These are phyloP conservation scores for Entomyzon cyanotis DNA, from an alignment of 2,113 vertebrate species.

Conservation along the genomic window DNA sequence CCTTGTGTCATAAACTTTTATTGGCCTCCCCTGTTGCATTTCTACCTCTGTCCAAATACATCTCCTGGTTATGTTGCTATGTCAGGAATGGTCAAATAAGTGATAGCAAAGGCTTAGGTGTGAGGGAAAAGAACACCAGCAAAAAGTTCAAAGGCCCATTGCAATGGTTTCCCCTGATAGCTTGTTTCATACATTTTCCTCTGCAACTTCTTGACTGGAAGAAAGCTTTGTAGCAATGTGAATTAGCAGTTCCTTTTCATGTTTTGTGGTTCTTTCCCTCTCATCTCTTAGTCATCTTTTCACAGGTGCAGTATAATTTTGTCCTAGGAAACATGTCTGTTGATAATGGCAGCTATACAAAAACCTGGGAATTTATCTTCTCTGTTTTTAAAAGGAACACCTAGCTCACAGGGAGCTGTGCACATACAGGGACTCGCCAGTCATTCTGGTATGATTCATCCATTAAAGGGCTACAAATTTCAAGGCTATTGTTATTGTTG, in stretches of 20 bases:
- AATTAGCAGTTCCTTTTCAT: neutral
- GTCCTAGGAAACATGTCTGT: neutral
- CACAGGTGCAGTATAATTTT: neutral
- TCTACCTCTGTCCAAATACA: neutral
- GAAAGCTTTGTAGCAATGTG: neutral
- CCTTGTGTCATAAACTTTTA: neutral
- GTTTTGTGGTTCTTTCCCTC: rapidly evolving
- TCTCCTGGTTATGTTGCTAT: neutral
- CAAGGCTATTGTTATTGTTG: neutral
- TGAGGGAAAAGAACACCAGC: neutral
- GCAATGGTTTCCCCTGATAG: neutral
- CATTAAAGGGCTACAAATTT: neutral
- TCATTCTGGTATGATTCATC: neutral
- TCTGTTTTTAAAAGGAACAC: neutral
- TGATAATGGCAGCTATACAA: neutral
- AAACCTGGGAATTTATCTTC: neutral
- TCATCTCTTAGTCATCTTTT: neutral
- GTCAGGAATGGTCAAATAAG: neutral
- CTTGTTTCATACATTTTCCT: neutral
- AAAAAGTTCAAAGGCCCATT: neutral
- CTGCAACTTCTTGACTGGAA: neutral
- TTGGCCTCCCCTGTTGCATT: neutral
- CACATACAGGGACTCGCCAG: neutral
- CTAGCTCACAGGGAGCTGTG: neutral
- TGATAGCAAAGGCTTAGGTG: neutral